Evolutionary conservation across 2,888 invertebrate species (phyloP), one percentile per base, ranked within the genome.

Genomic region (Agrochola macilenta): DNA sequence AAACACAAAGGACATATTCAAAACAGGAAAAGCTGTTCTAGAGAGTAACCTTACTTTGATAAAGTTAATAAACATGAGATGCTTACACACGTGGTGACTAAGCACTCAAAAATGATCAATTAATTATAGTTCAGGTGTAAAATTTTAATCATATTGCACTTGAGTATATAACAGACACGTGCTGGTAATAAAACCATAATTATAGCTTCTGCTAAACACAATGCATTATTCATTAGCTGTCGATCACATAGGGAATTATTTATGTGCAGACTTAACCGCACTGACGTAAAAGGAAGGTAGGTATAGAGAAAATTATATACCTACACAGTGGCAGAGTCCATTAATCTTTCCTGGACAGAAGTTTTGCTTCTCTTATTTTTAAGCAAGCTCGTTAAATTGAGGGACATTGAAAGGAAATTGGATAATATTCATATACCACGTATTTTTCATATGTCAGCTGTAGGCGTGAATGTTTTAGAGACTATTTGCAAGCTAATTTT

Each of bases 141-240:
- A 71, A 52, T 43, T 73, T 26, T 65, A 35, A 74, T 66, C 26
- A 49, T 68, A 39, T 76, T 76, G 71, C 83, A 83, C 61, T 83
- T 86, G 74, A 74, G 58, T 74, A 39, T 58, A 71, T 74, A 77
- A 46, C 49, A 49, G 54, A 71, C 78, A 83, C 83, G 78, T 83
- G 86, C 83, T 49, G 14, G n/a, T 39, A 68, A 81, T 83, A 65
- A 63, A 74, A 61, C 54, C 35, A 68, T 69, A 74, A 74, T 82
- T 70, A 74, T 78, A n/a, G 39, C 63, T 86, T 69, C 61, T 69
- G 61, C 58, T 78, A 63, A 77, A 57, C 61, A 82, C 61, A 52
- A 65, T 86, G 78, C 65, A 83, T 86, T 72, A 86, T 86, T 78
- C 74, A 76, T 72, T 52, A 65, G 26, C 64, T 61, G 58, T 78